A percentile compares a stretch with the other conserved stretches of the same genome.
Evolutionary conservation across 2,113 vertebrate genomes (phyloP).

Genomic region (Misgurnus mizolepis): DNA sequence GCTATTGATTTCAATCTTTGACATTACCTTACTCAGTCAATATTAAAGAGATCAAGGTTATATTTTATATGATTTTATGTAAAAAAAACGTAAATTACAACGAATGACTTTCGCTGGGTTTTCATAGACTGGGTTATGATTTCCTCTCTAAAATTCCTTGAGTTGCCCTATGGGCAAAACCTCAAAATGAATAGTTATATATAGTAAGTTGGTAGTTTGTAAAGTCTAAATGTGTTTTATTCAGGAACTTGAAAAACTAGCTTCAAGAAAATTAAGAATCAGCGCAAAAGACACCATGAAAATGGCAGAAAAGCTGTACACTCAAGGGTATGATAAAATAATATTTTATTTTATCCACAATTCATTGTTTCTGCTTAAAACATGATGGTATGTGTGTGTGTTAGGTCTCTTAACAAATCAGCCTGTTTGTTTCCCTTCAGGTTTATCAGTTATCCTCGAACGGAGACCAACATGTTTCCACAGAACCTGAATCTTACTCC

Average conservation of each 20-base stretch:
- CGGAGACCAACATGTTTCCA: slow-evolving; percentile 96
- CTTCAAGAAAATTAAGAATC: slow-evolving; percentile 92
- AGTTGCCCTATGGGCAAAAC: too few species aligned
- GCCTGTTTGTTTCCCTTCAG: slow-evolving; percentile 64
- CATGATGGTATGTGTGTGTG: slow-evolving; percentile 43
- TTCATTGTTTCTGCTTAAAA: background rate
- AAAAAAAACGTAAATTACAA: too few species aligned
- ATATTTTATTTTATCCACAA: background rate
- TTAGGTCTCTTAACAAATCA: background rate
- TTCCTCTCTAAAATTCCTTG: too few species aligned
- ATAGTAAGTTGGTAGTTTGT: too few species aligned
- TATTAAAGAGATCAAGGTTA: too few species aligned
- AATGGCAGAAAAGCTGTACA: slow-evolving; percentile 95
- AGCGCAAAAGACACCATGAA: slow-evolving; percentile 96
- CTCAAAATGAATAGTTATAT: too few species aligned
- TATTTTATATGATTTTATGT: too few species aligned
- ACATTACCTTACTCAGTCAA: too few species aligned
- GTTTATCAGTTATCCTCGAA: slow-evolving; percentile 96
- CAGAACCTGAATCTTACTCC: slow-evolving; percentile 79
- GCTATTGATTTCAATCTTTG: too few species aligned
- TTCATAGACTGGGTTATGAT: too few species aligned
- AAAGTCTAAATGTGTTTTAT: slow-evolving; percentile 22
- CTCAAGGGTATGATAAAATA: slow-evolving; percentile 82
- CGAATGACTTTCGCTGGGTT: too few species aligned
- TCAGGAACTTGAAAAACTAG: slow-evolving; percentile 95